phyloP scores from a whole-genome alignment of 2,113 vertebrate species.

The Climacteris rufus region DNA sequence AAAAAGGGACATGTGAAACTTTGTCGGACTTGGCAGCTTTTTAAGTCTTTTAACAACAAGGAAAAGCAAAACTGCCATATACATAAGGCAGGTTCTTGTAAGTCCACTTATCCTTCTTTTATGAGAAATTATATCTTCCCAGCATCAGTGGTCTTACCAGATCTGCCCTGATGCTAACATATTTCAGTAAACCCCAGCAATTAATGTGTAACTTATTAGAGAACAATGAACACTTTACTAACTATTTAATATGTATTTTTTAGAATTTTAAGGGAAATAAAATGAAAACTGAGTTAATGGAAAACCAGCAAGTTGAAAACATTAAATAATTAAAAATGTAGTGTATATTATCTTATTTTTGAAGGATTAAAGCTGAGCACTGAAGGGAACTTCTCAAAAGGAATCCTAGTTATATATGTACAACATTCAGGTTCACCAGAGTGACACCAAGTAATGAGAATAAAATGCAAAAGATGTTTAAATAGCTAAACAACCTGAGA shows the following conservation, averaged over 20 bases:
- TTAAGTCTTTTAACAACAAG: background rate
- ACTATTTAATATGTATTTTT: background rate
- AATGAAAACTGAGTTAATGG: background rate
- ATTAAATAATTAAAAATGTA: background rate
- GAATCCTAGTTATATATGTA: background rate
- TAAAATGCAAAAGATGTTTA: background rate
- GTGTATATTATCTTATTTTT: background rate
- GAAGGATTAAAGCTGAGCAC: background rate
- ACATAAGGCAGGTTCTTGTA: background rate
- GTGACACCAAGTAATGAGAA: background rate
- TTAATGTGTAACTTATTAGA: constrained; percentile 59
- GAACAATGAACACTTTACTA: constrained; percentile 3
- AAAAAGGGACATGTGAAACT: background rate
- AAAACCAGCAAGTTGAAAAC: constrained; percentile 10
- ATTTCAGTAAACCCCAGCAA: background rate
- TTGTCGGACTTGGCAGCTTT: background rate
- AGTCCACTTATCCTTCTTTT: background rate
- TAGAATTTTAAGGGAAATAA: constrained; percentile 26
- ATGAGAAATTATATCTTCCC: constrained; percentile 2
- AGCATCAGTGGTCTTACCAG: background rate
- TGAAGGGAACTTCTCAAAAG: background rate
- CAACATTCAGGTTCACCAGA: background rate
- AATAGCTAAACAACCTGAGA: background rate
- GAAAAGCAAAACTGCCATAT: background rate
- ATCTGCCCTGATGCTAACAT: constrained; percentile 14